These are phyloP conservation scores for Gobiocypris rarus DNA, from an alignment of 2,113 vertebrate species.

Conservation along the genomic window DNA sequence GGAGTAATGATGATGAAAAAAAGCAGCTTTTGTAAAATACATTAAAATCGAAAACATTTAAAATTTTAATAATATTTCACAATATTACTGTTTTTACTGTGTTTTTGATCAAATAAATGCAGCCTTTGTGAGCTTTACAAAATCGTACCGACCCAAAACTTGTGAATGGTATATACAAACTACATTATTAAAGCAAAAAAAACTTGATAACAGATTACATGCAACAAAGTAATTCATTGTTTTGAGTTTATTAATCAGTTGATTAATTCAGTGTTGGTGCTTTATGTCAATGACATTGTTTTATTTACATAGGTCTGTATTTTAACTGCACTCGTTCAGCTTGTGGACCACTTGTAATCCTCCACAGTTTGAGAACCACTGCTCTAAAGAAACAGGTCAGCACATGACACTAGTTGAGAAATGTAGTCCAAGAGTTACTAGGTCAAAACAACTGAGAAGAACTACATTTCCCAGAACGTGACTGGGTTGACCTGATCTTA, in stretches of 20 bases:
- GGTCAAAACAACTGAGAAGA: conserved; percentile 47
- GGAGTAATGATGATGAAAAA: too few relatives aligned
- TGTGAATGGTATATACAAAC: background rate
- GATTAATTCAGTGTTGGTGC: background rate
- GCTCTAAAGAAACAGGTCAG: conserved; percentile 51
- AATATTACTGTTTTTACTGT: background rate
- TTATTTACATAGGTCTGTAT: background rate
- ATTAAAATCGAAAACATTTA: background rate
- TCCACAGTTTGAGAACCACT: conserved; percentile 5
- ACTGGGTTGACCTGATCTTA: conserved; percentile 67
- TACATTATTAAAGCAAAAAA: too few relatives aligned
- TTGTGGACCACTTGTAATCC: background rate
- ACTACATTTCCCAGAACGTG: conserved; percentile 61
- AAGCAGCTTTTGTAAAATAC: background rate
- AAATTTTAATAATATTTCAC: background rate
- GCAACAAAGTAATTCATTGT: background rate
- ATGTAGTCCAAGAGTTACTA: conserved; percentile 55
- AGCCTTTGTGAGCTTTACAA: background rate
- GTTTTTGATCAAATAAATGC: background rate
- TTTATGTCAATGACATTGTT: background rate
- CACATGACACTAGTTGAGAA: conserved; percentile 55
- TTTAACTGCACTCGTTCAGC: background rate
- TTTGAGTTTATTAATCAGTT: background rate
- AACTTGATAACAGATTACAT: background rate
- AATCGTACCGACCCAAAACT: background rate